Evolutionary conservation across 2,113 vertebrate species (phyloP).

Genomic region (Chaenocephalus aceratus): DNA sequence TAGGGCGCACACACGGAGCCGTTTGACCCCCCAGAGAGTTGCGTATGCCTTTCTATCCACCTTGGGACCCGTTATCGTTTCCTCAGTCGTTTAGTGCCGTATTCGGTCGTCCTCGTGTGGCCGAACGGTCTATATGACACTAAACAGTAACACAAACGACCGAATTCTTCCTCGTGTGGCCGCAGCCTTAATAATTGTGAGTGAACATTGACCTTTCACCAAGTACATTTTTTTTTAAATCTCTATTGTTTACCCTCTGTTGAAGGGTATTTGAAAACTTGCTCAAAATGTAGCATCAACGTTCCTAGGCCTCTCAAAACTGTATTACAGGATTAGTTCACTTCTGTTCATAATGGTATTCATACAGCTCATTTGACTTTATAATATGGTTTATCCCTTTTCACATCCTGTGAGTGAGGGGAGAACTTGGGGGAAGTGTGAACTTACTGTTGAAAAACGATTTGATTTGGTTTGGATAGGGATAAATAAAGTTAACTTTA

Average conservation of each 20-base stretch:
- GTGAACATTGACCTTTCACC: no score
- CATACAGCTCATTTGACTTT: conserved; percentile 61
- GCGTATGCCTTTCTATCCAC: no score
- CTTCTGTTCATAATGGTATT: conserved; percentile 26
- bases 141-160: no score
- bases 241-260: neutral
- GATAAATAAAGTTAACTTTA: conserved; percentile 40
- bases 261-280: neutral
- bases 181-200: no score
- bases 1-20: no score
- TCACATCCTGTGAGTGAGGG: conserved; percentile 23
- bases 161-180: no score
- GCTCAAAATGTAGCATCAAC: neutral
- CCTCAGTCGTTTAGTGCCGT: no score
- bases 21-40: no score
- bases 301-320: conserved; percentile 17
- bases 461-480: conserved; percentile 43
- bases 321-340: conserved; percentile 47
- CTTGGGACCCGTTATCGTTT: no score
- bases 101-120: no score
- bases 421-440: conserved; percentile 19
- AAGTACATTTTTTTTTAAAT: neutral
- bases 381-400: conserved; percentile 40
- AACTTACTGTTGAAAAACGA: conserved; percentile 38
- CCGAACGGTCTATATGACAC: no score